Conservation (phyloP, 2,888 invertebrate species). For the Cantharis nigra region DNA sequence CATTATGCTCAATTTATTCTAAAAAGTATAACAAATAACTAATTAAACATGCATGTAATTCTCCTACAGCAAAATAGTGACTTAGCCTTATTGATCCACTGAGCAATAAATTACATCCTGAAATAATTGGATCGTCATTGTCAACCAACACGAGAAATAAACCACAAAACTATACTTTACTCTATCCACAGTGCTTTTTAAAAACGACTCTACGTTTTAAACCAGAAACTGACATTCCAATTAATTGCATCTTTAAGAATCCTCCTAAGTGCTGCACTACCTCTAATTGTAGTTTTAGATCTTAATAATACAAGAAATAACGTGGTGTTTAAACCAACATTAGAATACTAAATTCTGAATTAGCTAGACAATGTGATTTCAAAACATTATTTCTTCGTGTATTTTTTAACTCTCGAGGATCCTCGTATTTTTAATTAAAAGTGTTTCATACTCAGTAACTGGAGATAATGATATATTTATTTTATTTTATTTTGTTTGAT, state of each 20-base stretch:
- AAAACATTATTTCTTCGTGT: too few species aligned
- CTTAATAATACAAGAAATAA: background rate
- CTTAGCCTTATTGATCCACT: background rate
- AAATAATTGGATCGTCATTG: background rate
- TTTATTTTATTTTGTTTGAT: too few species aligned
- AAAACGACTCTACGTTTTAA: background rate
- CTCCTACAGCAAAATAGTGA: background rate
- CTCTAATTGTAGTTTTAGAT: background rate
- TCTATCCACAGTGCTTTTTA: background rate
- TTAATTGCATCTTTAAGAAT: background rate
- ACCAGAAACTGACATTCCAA: background rate
- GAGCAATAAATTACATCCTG: background rate
- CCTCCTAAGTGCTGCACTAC: background rate
- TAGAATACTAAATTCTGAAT: background rate
- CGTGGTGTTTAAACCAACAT: background rate
- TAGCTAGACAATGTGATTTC: too few species aligned
- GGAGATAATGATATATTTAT: too few species aligned
- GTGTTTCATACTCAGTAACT: too few species aligned
- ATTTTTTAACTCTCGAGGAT: too few species aligned
- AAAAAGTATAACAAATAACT: background rate
- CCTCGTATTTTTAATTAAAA: too few species aligned
- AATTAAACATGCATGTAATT: background rate
- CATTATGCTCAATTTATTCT: slow-evolving; percentile 2
- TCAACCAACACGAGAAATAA: background rate
- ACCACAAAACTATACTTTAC: background rate